Evolutionary conservation across 2,888 invertebrate species (phyloP), one percentile per base, ranked within the genome.

Genomic region (Ophioninae sp.): DNA sequence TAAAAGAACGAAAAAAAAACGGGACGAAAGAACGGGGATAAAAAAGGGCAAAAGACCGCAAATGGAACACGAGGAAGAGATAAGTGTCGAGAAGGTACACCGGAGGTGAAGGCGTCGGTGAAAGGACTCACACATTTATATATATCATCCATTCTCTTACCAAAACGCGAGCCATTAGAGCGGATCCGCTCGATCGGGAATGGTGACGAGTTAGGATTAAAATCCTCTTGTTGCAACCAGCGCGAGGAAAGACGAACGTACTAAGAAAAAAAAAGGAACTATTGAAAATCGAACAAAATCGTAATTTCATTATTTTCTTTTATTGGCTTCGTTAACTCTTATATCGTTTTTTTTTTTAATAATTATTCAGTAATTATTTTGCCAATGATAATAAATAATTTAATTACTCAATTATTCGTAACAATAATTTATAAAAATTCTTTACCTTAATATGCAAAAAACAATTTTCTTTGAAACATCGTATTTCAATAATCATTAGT

Each of bases 81-180:
- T n/a, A 81, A 64, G 64, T 67, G 8, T 39, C 50, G 65, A 50
- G 68, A 70, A 70, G 59, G 78, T 84, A 69, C 50, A 65, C 20
- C 68, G 3, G 67, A 81, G 20, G 67, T 67, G 75, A 84, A 84
- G 75, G 81, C 67, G 61, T 72, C 44, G 75, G 83, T 81, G 83
- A 84, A 84, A 84, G 83, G 81, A 81, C 69, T 20, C 44, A 44
- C 69, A 57, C 56, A 75, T 67, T 62, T 20, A 56, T 59, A 41
- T 69, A 78, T 62, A 64, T 72, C 70, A 57, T 74, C 76, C 82
- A 69, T 80, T 82, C 79, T 80, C 82, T 84, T 84, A 68, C 76
- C 68, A 68, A 44, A 30, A 62, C 64, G 39, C 69, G 1, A 39
- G 7, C 21, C 23, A 73, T 62, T 61, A 56, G 62, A 79, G 44